Conservation (phyloP, 1,140 invertebrate genomes). For the Drosophila chauvacae region DNA sequence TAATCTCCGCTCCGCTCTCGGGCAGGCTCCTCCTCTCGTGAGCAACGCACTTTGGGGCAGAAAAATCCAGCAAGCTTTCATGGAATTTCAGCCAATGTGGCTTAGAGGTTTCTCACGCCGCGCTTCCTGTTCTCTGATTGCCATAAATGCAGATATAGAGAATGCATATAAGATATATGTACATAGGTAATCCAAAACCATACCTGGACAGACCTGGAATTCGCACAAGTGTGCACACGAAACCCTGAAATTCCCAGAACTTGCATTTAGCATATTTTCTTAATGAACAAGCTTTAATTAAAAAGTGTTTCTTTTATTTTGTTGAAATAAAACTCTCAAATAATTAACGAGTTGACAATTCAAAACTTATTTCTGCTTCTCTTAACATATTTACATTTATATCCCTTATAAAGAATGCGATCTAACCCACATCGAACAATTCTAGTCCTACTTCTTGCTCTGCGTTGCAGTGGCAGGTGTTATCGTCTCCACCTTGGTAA, state of each 20-base stretch:
- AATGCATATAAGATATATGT: neutral
- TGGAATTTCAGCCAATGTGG: conserved; percentile 22
- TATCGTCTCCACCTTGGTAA: neutral
- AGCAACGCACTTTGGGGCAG: conserved; percentile 16
- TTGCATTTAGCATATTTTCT: conserved; percentile 9
- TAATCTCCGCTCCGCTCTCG: conserved; percentile 2
- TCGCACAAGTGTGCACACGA: conserved; percentile 25
- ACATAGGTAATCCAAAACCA: conserved; percentile 30
- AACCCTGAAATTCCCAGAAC: conserved; percentile 28
- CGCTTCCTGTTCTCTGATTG: conserved; percentile 43
- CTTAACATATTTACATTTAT: conserved; percentile 42
- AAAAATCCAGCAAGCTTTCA: conserved; percentile 5
- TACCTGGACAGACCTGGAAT: conserved; percentile 23
- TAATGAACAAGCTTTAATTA: conserved; percentile 5
- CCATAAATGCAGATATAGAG: neutral
- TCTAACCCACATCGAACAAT: neutral
- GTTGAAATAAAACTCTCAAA: conserved; percentile 25
- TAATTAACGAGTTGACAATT: neutral
- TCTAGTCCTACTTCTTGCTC: conserved; percentile 14
- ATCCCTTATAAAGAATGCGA: neutral
- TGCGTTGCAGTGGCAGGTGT: neutral
- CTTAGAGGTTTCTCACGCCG: conserved; percentile 40
- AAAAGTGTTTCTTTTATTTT: conserved; percentile 24
- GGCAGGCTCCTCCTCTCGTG: neutral
- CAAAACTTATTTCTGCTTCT: conserved; percentile 4